Evolutionary conservation across 2,113 vertebrate genomes (phyloP).

Genomic region (Nibea albiflora): DNA sequence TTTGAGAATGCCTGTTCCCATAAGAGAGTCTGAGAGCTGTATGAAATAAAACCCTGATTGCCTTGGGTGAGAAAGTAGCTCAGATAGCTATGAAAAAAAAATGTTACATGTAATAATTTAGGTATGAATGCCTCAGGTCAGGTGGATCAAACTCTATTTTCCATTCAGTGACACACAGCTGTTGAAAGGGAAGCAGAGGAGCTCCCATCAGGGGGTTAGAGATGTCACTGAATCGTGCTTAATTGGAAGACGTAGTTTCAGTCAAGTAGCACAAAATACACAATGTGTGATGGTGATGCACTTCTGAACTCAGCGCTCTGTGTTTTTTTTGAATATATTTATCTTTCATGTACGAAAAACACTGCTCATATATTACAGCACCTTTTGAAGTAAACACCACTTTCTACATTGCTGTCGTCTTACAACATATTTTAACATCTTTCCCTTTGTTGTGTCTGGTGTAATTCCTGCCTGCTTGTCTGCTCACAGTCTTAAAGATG

Average conservation of each 20-base stretch:
- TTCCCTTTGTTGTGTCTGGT: not conserved
- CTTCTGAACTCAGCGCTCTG: not conserved
- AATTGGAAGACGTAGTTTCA: not conserved
- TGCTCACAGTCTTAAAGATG: not conserved
- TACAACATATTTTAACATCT: not conserved
- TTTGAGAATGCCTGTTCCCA: not conserved
- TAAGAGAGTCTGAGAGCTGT: not conserved
- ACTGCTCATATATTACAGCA: not conserved
- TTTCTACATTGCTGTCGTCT: not conserved
- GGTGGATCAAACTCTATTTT: not conserved
- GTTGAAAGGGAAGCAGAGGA: not conserved
- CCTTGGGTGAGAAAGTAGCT: not conserved
- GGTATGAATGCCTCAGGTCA: not conserved
- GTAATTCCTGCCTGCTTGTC: not conserved
- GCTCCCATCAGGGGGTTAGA: not conserved
- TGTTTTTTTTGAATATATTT: not conserved
- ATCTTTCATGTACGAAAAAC: not conserved
- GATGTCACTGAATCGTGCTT: not conserved
- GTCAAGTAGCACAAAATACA: not conserved
- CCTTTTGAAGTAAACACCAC: not conserved
- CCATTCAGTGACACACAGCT: not conserved
- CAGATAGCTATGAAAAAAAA: not conserved
- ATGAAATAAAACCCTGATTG: not conserved
- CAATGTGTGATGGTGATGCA: no score
- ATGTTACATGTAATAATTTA: not conserved